Base-by-base conservation (phyloP, 2,888 invertebrate genomes). In the Argyra leucocephala region DNA sequence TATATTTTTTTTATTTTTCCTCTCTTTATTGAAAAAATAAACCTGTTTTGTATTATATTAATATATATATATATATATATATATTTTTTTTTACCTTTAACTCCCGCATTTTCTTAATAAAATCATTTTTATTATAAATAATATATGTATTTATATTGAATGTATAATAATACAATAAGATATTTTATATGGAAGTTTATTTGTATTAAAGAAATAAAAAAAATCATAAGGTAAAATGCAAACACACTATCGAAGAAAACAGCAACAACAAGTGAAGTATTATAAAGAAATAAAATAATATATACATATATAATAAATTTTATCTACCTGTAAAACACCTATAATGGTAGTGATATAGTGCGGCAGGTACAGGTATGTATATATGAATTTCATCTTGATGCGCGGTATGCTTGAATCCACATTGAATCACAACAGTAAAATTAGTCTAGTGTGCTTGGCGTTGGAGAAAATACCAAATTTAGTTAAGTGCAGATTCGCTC, bases 401-500 rank as follows among this genome's bases (percentile, higher is more conserved):
- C 65, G 63, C 63, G 22, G 63, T 57, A 22, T 48, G 18, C 48
- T 48, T 48, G 48, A 48, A 48, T 48, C n/a, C 48, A 15, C 48
- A 48, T 48, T 48, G 48, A 48, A 48, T 48, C 48, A 48, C 48
- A 48, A 48, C 48, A 48, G 48, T 48, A 74, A 77, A 77, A 76
- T 79, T 78, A 79, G 79, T 79, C 77, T 77, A 76, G 75, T 77
- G 75, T 76, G 77, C 76, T 78, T 76, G 78, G 77, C 75, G 76
- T 74, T 74, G 75, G 74, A 74, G 73, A 73, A 74, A 72, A 72
- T 74, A 75, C 76, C 73, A 72, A 73, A 73, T 72, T 69, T 69
- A 70, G 70, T 69, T 68, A 68, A 69, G 66, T 70, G 69, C 69
- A 69, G 67, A 69, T 67, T 69, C 67, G 66, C 68, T 67, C 59